These are phyloP conservation scores for Psilopsiagon aymara DNA, from an alignment of 2,113 vertebrate genomes.

Conservation along the genomic window DNA sequence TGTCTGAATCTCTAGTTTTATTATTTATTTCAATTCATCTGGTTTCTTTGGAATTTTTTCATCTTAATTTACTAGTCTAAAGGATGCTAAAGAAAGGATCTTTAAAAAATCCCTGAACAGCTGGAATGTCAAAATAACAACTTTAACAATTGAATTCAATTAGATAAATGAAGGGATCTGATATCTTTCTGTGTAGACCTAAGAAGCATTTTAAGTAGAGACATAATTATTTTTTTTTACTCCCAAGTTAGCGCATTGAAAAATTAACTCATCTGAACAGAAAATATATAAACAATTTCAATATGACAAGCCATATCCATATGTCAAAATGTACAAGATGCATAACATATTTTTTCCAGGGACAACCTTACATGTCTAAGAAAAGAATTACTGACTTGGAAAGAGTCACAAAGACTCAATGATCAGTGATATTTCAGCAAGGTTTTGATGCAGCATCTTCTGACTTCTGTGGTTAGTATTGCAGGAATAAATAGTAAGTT, in stretches of 20 bases:
- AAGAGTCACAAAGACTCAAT: not conserved
- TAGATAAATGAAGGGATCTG: not conserved
- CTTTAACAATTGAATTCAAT: not conserved
- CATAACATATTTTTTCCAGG: not conserved
- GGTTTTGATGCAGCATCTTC: not conserved
- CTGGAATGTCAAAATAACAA: not conserved
- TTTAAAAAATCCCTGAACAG: not conserved
- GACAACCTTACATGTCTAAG: not conserved
- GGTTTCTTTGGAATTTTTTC: not conserved
- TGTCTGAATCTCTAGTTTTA: not conserved
- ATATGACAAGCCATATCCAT: not conserved
- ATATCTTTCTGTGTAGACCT: not conserved
- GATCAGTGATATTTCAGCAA: not conserved
- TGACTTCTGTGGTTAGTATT: not conserved
- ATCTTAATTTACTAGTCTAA: not conserved
- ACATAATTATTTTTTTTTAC: not conserved
- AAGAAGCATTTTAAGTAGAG: not conserved
- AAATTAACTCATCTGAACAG: not conserved
- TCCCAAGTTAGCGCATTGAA: not conserved
- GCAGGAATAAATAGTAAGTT: not conserved
- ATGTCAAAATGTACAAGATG: not conserved
- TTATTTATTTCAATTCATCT: not conserved
- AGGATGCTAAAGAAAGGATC: not conserved
- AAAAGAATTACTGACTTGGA: not conserved
- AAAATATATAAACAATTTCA: not conserved